Evolutionary conservation across 2,888 invertebrate genomes (phyloP).

Genomic region (Ischnus inquisitorius): DNA sequence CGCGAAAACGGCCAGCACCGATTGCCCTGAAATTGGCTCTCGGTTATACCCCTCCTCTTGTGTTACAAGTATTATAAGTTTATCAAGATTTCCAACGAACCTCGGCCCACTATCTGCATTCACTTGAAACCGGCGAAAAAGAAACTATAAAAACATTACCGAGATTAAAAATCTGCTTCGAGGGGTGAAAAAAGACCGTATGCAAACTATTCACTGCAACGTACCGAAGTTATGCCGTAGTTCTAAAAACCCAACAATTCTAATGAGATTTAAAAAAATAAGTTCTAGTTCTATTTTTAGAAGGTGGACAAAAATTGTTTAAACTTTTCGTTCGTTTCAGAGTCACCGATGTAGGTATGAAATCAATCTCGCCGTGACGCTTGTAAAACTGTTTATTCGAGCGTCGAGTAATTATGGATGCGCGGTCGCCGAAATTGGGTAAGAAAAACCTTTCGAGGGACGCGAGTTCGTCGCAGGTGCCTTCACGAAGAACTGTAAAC

Average conservation of each 20-base stretch:
- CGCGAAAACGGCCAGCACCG: slow-evolving; percentile 76
- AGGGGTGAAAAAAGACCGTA: background rate
- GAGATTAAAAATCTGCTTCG: background rate
- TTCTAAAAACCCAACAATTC: background rate
- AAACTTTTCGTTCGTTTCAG: background rate
- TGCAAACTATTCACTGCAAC: background rate
- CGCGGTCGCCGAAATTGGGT: background rate
- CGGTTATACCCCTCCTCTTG: slow-evolving; percentile 71
- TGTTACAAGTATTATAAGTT: slow-evolving; percentile 74
- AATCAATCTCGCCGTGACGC: background rate
- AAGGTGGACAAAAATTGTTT: no score
- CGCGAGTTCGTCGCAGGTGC: slow-evolving; percentile 17
- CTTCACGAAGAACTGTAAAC: background rate
- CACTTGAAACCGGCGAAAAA: background rate
- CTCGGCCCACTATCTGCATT: slow-evolving; percentile 14
- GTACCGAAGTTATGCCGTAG: background rate
- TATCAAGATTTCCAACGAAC: slow-evolving; percentile 76
- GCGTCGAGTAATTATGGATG: background rate
- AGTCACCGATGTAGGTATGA: background rate
- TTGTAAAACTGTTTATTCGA: background rate
- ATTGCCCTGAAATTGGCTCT: slow-evolving; percentile 80
- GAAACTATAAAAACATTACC: background rate
- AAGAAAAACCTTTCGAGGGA: background rate
- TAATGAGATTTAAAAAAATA: no score
- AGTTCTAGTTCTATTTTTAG: no score